These are phyloP conservation scores for Drosophila repletoides DNA, from an alignment of 1,140 invertebrate genomes.

Conservation along the genomic window DNA sequence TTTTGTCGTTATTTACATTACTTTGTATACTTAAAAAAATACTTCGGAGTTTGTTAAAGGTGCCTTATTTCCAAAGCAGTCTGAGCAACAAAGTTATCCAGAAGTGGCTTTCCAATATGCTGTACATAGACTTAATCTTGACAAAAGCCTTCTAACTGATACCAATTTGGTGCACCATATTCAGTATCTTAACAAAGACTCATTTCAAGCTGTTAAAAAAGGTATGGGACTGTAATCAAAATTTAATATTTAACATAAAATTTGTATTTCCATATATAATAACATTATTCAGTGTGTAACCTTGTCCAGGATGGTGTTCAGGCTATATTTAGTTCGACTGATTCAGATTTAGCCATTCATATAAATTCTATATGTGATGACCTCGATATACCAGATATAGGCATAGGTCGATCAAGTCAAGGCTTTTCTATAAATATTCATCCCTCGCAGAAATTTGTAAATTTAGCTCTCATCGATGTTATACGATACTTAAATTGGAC, in stretches of 20 bases:
- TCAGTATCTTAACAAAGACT: constrained; percentile 92
- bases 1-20: background rate
- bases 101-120: constrained; percentile 96
- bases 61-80: constrained; percentile 93
- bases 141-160: constrained; percentile 90
- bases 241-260: too few relatives aligned
- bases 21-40: background rate
- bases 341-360: constrained; percentile 90
- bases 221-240: constrained; percentile 83
- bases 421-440: constrained; percentile 95
- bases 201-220: constrained; percentile 94
- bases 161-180: constrained; percentile 94
- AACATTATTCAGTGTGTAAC: constrained; percentile 92
- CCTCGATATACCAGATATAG: constrained; percentile 74
- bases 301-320: constrained; percentile 92
- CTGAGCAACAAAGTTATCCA: constrained; percentile 87
- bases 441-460: constrained; percentile 91
- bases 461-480: constrained; percentile 92
- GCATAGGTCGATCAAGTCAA: constrained; percentile 66
- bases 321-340: constrained; percentile 94
- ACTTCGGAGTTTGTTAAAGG: constrained; percentile 81
- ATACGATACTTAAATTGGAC: constrained; percentile 96
- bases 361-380: constrained; percentile 95
- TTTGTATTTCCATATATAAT: too few relatives aligned
- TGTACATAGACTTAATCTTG: constrained; percentile 94